phyloP scores from a whole-genome alignment of 2,113 vertebrate species.

The Microcebus griseorufus region DNA sequence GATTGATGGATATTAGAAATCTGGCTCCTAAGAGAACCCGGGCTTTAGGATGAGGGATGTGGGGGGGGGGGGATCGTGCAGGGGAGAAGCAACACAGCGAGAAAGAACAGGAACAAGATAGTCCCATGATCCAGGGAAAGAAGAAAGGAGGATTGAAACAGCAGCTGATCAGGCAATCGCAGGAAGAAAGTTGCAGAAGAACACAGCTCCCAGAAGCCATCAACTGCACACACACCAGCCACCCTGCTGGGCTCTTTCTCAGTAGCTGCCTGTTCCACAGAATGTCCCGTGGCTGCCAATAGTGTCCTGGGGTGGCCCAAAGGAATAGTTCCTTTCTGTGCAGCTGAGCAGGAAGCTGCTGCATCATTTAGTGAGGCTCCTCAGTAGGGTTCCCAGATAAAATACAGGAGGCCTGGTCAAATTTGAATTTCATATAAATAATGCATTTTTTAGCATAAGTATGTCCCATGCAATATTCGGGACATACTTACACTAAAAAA shows the following conservation, averaged over 20 bases:
- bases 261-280: background rate
- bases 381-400: too few relatives aligned
- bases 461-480: background rate
- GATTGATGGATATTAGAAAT: background rate
- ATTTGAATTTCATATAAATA: background rate
- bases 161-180: background rate
- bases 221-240: background rate
- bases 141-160: background rate
- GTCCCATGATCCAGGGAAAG: too few relatives aligned
- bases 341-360: background rate
- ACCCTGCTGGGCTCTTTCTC: background rate
- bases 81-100: background rate
- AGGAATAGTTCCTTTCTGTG: background rate
- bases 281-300: rapidly evolving
- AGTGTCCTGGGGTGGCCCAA: background rate
- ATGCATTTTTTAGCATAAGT: background rate
- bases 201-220: rapidly evolving
- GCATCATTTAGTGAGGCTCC: too few relatives aligned
- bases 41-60: background rate
- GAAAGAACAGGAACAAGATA: background rate
- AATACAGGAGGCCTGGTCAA: background rate
- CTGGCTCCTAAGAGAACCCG: background rate
- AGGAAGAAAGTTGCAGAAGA: background rate
- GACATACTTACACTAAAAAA: background rate
- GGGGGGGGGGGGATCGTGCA: too few relatives aligned